Evolutionary conservation across 2,797 vertebrate genomes (phyloP).

Genomic region (Neoniphon sammara): DNA sequence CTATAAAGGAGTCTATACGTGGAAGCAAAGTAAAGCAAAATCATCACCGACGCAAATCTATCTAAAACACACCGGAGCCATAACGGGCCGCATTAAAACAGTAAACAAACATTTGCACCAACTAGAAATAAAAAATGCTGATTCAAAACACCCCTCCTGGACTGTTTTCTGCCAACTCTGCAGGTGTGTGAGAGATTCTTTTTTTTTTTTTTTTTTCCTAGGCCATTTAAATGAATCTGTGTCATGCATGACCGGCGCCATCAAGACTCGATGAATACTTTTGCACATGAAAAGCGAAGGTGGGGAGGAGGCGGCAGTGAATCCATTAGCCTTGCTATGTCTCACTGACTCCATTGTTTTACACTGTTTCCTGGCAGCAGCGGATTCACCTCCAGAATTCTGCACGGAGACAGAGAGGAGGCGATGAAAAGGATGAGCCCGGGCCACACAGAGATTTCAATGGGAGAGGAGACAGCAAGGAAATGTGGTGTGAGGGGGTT

Average conservation of each 20-base stretch:
- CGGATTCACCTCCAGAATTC: constrained; percentile 62
- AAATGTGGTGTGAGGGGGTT: constrained; percentile 2
- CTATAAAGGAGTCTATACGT: constrained; percentile 9
- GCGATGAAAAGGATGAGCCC: constrained; percentile 44
- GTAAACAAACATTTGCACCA: constrained; percentile 66
- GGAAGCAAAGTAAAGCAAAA: constrained; percentile 48
- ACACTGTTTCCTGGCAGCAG: constrained; percentile 66
- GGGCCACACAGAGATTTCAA: constrained; percentile 50
- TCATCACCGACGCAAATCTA: constrained; percentile 39
- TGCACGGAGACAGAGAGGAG: constrained; percentile 46
- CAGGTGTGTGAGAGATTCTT: constrained; percentile 67
- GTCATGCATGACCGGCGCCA: constrained; percentile 75
- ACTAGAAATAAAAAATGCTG: constrained; percentile 69
- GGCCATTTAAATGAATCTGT: constrained; percentile 77
- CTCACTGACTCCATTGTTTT: constrained; percentile 81
- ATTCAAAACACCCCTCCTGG: constrained; percentile 58
- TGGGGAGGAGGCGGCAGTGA: constrained; percentile 68
- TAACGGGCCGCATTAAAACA: constrained; percentile 50
- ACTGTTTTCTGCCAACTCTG: constrained; percentile 75
- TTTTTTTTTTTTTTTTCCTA: constrained; percentile 31
- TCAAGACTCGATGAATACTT: constrained; percentile 78
- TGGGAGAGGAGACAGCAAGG: constrained; percentile 18
- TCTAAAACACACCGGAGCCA: constrained; percentile 36
- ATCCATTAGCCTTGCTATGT: constrained; percentile 81
- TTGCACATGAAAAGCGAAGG: constrained; percentile 77